Evolutionary conservation across 1,140 invertebrate genomes (phyloP), one percentile per base, ranked within the genome.

Genomic region (Lordiphosa clarofinis): DNA sequence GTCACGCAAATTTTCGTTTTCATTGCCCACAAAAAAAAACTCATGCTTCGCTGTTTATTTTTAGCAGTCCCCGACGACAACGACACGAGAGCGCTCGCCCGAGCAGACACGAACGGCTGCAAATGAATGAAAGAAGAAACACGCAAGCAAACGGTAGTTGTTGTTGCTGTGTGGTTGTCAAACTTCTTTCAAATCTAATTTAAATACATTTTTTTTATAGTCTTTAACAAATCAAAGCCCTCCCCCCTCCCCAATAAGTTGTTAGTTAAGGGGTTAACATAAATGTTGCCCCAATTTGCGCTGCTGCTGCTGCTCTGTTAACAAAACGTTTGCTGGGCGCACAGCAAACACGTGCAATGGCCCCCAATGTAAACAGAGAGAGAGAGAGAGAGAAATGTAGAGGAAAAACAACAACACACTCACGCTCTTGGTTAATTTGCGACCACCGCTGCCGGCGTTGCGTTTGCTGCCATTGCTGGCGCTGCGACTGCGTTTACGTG

Each of bases 1-100:
- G 86, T 88, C 87, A 88, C 86, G 87, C 87, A 88, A 86, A 87
- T 87, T 87, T 88, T 88, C 78, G 73, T 88, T 88, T 88, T 88
- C 86, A 88, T 87, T 88, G 72, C 71, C 63, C 60, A 86, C 67
- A 86, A 74, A 43, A 62, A 59, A 47, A 63, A 47, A 60, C 35
- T 49, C 36, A 48, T 12, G 57, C 64, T 59, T 73, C 56, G 56
- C 56, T 67, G 70, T 82, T 81, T 82, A 81, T 81, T 82, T 81
- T 76, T 81, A 81, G 76, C 59, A 43, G 43, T 59, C 33, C 53
- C 46, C 47, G 39, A 46, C 19, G 62, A 37, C 35, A n/a, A 57
- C 46, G 52, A 67, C 56, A 59, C 70, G 74, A 73, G 56, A 40
- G 13, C 46, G 33, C 56, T 36, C 69, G 46, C 56, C 58, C 72